These are phyloP conservation scores for Percopsis transmontana DNA, from an alignment of 2,113 vertebrate species.

Conservation along the genomic window DNA sequence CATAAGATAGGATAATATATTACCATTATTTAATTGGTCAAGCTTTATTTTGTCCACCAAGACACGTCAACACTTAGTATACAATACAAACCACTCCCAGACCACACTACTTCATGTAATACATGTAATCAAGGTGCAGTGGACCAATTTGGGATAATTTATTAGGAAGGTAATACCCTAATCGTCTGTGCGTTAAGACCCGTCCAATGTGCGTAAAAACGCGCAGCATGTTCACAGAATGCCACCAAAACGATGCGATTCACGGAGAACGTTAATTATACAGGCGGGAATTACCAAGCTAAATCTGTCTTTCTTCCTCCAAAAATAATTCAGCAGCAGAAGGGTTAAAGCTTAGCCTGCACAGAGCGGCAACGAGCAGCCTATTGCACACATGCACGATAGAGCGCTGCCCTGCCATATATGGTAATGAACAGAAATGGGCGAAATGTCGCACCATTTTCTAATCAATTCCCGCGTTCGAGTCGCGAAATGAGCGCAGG, in stretches of 20 bases:
- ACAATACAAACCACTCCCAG: no score
- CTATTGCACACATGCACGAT: conserved; percentile 74
- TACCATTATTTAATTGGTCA: no score
- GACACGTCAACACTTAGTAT: conserved; percentile 4
- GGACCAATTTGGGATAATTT: conserved; percentile 46
- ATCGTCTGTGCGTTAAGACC: neutral
- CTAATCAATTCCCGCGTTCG: conserved; percentile 44
- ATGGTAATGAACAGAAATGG: conserved; percentile 74
- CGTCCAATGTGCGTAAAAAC: conserved; percentile 10
- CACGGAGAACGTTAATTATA: neutral
- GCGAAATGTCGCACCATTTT: conserved; percentile 49
- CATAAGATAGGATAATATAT: no score
- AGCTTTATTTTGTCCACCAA: conserved; percentile 1
- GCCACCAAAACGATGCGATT: neutral
- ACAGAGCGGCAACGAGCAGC: conserved; percentile 74
- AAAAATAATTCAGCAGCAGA: conserved; percentile 74
- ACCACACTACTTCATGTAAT: conserved; percentile 19
- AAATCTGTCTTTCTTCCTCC: neutral
- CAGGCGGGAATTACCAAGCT: neutral
- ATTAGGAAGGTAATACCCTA: conserved; percentile 42
- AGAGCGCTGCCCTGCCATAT: conserved; percentile 79
- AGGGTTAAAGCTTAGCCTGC: conserved; percentile 75
- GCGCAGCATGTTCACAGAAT: neutral
- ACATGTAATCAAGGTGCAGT: conserved; percentile 49
- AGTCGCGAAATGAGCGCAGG: conserved; percentile 8